These are phyloP conservation scores for Pseudopodoces humilis DNA, from an alignment of 2,113 vertebrate species.

Conservation along the genomic window DNA sequence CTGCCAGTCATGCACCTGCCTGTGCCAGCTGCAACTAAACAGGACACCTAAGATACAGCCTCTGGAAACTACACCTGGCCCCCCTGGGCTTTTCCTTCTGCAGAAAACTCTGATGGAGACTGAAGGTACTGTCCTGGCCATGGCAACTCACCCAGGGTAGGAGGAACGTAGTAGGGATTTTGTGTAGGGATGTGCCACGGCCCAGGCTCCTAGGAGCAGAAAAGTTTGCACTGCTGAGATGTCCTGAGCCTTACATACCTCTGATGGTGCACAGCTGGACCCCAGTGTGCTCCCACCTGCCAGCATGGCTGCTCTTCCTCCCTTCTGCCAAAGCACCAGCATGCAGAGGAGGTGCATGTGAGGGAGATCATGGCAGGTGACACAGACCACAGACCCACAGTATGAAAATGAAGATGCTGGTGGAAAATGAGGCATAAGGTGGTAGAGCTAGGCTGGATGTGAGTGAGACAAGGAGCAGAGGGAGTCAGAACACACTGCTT, in stretches of 20 bases:
- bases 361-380: background rate
- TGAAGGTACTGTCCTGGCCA: background rate
- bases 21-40: background rate
- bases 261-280: background rate
- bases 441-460: background rate
- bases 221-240: background rate
- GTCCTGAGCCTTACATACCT: background rate
- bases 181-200: background rate
- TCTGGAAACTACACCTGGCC: background rate
- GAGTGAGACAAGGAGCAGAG: background rate
- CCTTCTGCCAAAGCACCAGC: background rate
- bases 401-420: background rate
- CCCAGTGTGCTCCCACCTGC: background rate
- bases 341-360: background rate
- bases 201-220: background rate
- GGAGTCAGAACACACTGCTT: background rate
- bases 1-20: accelerated
- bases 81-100: background rate
- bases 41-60: background rate
- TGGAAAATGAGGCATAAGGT: background rate
- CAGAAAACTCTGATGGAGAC: background rate
- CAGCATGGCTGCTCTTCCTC: background rate
- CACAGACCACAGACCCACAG: background rate
- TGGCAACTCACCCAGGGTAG: background rate
- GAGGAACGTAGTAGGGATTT: accelerated